Percentiles rank a stretch among this genome's conserved stretches.
Conservation (phyloP, 2,797 vertebrate genomes). For the Hydrocynus forskahlii region DNA sequence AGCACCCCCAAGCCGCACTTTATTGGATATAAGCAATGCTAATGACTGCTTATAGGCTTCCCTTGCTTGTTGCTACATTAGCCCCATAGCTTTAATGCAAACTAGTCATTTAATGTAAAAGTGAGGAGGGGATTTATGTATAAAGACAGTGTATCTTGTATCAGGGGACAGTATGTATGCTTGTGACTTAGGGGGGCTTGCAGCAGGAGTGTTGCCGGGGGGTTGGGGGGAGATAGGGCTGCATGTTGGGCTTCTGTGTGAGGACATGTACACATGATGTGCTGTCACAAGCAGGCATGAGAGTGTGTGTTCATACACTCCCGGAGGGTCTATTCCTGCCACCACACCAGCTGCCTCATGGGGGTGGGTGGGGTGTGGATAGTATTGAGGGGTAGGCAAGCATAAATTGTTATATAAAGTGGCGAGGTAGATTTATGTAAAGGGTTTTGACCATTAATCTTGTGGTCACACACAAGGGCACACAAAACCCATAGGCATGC, state of each 20-base stretch:
- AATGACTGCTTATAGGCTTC: too few species aligned
- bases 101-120: not conserved
- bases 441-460: conserved; percentile 57
- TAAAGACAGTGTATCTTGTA: not conserved
- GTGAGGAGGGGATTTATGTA: not conserved
- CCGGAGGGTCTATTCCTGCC: conserved; percentile 51
- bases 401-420: conserved; percentile 35
- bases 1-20: too few species aligned
- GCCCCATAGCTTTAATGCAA: too few species aligned
- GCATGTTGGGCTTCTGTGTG: conserved; percentile 35
- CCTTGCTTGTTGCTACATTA: too few species aligned
- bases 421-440: conserved; percentile 50
- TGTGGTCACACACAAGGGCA: conserved; percentile 49
- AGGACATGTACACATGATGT: conserved; percentile 47
- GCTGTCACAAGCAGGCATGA: conserved; percentile 52
- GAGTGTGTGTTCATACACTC: conserved; percentile 53
- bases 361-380: not conserved
- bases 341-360: conserved; percentile 49
- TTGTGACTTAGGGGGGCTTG: not conserved
- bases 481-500: conserved; percentile 40
- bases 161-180: not conserved
- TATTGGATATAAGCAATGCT: too few species aligned
- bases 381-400: not conserved
- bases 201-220: not conserved
- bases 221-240: conserved; percentile 4